Percentiles rank a stretch among this genome's conserved stretches.
Evolutionary conservation across 1,140 invertebrate species (phyloP).

Genomic region (Saccostrea cuccullata): DNA sequence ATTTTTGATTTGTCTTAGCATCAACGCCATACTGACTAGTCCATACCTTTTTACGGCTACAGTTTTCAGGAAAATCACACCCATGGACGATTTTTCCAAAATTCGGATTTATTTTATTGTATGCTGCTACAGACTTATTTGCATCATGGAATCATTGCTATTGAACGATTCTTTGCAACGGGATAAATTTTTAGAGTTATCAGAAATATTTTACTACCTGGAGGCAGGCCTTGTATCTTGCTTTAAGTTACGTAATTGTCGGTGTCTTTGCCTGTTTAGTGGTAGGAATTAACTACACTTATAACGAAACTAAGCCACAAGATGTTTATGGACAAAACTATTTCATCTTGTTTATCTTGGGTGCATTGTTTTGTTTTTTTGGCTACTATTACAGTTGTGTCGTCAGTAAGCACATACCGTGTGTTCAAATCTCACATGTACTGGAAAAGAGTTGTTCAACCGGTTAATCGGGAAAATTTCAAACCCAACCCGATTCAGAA

Average conservation of each 20-base stretch:
- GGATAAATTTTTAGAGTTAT: too few relatives aligned
- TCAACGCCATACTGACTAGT: too few relatives aligned
- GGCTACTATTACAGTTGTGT: not conserved
- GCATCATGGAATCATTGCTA: too few relatives aligned
- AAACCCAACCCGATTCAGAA: not conserved
- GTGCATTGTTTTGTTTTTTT: not conserved
- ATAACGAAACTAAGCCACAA: not conserved
- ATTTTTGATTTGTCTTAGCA: conserved; percentile 18
- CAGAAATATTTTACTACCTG: too few relatives aligned
- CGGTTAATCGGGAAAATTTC: not conserved
- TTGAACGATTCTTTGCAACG: too few relatives aligned
- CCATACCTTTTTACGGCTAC: too few relatives aligned
- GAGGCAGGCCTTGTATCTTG: too few relatives aligned
- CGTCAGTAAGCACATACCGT: too few relatives aligned
- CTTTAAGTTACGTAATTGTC: not conserved
- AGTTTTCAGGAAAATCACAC: too few relatives aligned
- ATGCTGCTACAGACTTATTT: too few relatives aligned
- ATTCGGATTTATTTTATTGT: too few relatives aligned
- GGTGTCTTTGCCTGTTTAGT: not conserved
- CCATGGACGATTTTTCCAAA: too few relatives aligned
- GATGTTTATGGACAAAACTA: not conserved
- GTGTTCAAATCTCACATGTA: not conserved
- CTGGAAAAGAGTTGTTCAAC: not conserved
- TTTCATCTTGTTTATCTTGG: not conserved
- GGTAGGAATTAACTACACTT: not conserved